Evolutionary conservation across 2,797 vertebrate genomes (phyloP).

Genomic region (Argentina silus): DNA sequence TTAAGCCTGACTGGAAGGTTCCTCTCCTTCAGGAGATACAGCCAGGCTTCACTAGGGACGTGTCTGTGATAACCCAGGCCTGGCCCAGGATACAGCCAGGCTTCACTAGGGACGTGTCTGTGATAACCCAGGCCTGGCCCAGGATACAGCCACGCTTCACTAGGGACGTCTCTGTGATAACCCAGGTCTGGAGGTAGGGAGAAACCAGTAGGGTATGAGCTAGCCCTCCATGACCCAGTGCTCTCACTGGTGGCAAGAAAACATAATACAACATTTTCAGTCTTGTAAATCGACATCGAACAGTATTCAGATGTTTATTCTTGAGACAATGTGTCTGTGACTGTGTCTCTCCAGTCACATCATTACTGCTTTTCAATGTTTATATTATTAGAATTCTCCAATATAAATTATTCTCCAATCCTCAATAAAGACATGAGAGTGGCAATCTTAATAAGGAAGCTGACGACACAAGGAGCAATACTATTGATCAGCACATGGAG

Average conservation of each 20-base stretch:
- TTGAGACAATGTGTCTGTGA: neutral
- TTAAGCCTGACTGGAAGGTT: neutral
- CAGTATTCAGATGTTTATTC: neutral
- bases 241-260: too few species aligned
- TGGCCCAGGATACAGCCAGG: neutral
- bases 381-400: neutral
- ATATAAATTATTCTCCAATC: slow-evolving; percentile 5
- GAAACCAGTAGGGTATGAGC: too few species aligned
- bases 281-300: too few species aligned
- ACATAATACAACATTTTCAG: too few species aligned
- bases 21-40: neutral
- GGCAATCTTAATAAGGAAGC: neutral
- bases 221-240: too few species aligned
- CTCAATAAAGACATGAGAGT: neutral
- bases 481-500: neutral
- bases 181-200: too few species aligned
- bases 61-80: neutral
- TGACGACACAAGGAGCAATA: neutral
- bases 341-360: neutral
- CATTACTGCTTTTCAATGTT: neutral
- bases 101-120: neutral
- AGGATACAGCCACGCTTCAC: neutral
- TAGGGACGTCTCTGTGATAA: neutral
- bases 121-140: neutral
- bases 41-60: neutral